phyloP scores from a whole-genome alignment of 2,113 vertebrate species.

The Melanostigma gelatinosum region DNA sequence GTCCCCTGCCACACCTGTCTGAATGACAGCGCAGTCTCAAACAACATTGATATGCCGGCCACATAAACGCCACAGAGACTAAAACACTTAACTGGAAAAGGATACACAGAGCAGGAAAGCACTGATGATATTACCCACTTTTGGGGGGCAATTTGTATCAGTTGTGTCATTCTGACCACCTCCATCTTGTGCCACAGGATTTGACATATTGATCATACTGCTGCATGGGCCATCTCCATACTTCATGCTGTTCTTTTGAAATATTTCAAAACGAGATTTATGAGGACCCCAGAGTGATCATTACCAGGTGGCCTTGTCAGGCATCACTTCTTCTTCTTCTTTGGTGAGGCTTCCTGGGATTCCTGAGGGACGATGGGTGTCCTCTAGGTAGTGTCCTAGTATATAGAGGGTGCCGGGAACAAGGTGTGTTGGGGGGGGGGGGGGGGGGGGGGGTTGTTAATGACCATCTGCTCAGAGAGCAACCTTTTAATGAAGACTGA shows the following conservation, averaged over 20 bases:
- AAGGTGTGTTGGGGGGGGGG: constrained; percentile 4
- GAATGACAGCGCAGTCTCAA: background rate
- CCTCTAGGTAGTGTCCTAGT: constrained; percentile 79
- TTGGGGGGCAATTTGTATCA: constrained; percentile 26
- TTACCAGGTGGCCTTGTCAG: constrained; percentile 56
- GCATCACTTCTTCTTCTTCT: constrained; percentile 44
- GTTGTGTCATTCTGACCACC: constrained; percentile 15
- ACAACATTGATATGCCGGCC: constrained; percentile 38
- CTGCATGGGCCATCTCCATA: constrained; percentile 34
- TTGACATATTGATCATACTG: constrained; percentile 46
- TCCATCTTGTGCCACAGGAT: constrained; percentile 23
- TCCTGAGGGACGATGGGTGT: constrained; percentile 61
- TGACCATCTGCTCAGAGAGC: constrained; percentile 83
- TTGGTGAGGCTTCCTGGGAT: constrained; percentile 36
- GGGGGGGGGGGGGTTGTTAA: constrained; percentile 70
- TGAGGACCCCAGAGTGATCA: constrained; percentile 59
- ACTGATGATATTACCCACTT: constrained; percentile 4
- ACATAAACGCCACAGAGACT: constrained; percentile 9
- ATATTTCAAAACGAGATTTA: constrained; percentile 61
- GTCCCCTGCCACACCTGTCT: constrained; percentile 15
- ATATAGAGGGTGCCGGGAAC: constrained; percentile 57
- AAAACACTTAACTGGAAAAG: constrained; percentile 24
- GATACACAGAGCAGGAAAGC: constrained; percentile 15
- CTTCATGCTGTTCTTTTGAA: constrained; percentile 49
- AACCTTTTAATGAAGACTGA: constrained; percentile 85